Evolutionary conservation across 2,797 vertebrate genomes (phyloP).

Genomic region (Gadopsis bispinosus): DNA sequence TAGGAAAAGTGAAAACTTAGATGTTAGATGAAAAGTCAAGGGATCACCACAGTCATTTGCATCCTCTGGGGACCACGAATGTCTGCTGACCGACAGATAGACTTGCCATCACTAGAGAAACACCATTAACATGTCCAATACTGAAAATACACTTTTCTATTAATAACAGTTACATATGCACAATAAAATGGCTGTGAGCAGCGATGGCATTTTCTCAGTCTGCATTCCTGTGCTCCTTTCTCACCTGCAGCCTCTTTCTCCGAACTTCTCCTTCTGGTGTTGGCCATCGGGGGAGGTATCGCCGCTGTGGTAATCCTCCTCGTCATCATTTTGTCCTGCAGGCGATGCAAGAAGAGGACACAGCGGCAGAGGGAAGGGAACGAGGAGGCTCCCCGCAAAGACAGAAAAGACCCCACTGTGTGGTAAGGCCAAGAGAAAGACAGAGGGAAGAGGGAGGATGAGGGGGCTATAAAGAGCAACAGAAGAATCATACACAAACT

Average conservation of each 20-base stretch:
- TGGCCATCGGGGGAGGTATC: constrained; percentile 88
- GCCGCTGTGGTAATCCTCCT: constrained; percentile 85
- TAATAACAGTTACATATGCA: not conserved
- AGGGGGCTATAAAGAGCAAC: constrained; percentile 38
- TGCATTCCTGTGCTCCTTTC: constrained; percentile 1
- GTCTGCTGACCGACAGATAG: not conserved
- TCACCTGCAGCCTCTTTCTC: constrained; percentile 84
- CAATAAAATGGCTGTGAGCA: not conserved
- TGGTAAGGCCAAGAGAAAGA: constrained; percentile 76
- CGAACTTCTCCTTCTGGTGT: constrained; percentile 87
- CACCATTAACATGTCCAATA: not conserved
- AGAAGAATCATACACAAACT: constrained; percentile 44
- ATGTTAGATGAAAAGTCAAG: not conserved
- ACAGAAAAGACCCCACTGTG: constrained; percentile 80
- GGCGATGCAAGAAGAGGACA: constrained; percentile 80
- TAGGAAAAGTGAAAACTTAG: not conserved
- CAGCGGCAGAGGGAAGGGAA: constrained; percentile 53
- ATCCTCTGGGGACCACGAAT: not conserved
- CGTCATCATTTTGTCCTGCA: constrained; percentile 78
- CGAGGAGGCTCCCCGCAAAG: constrained; percentile 69
- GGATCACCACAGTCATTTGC: not conserved
- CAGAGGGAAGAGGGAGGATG: constrained; percentile 34
- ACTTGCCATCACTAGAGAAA: not conserved
- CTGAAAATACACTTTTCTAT: not conserved
- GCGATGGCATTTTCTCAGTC: not conserved